Evolutionary conservation across 2,888 invertebrate species (phyloP).

Genomic region (Ethmia dodecea): DNA sequence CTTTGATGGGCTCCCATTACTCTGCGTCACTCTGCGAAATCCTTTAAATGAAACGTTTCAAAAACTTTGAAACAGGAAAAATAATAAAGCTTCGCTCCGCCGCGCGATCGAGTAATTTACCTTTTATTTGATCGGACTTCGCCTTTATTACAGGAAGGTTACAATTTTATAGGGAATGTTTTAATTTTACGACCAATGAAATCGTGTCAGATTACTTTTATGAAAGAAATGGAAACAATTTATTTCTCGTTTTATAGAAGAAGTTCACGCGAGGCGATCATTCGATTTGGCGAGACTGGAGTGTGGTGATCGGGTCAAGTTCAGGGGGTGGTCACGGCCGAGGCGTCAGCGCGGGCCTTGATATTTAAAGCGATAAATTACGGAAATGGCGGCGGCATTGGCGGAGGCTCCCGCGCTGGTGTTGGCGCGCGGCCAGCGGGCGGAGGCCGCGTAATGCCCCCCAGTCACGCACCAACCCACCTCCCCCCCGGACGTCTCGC

Average conservation of each 20-base stretch:
- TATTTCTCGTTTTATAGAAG: too few species aligned
- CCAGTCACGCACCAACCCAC: slow-evolving; percentile 4
- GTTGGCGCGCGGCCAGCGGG: slow-evolving; percentile 4
- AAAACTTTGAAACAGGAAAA: too few species aligned
- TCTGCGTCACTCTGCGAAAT: too few species aligned
- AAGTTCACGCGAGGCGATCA: too few species aligned
- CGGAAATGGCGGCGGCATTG: background rate
- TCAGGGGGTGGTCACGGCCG: background rate
- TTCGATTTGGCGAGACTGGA: too few species aligned
- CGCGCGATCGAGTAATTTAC: too few species aligned
- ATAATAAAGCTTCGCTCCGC: too few species aligned
- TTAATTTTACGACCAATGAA: slow-evolving; percentile 1
- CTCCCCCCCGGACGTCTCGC: too few species aligned
- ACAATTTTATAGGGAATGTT: background rate
- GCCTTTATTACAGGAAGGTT: slow-evolving; percentile 1
- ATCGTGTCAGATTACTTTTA: background rate
- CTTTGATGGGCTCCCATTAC: too few species aligned
- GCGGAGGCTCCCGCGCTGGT: background rate
- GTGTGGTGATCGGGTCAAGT: too few species aligned
- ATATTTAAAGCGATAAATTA: background rate
- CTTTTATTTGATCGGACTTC: background rate
- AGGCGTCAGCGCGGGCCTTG: background rate
- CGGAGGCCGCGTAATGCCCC: slow-evolving; percentile 4
- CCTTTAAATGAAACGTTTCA: too few species aligned
- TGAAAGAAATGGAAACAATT: too few species aligned